Base-by-base conservation (phyloP, 2,888 invertebrate species). In the Trichacis sp. region DNA sequence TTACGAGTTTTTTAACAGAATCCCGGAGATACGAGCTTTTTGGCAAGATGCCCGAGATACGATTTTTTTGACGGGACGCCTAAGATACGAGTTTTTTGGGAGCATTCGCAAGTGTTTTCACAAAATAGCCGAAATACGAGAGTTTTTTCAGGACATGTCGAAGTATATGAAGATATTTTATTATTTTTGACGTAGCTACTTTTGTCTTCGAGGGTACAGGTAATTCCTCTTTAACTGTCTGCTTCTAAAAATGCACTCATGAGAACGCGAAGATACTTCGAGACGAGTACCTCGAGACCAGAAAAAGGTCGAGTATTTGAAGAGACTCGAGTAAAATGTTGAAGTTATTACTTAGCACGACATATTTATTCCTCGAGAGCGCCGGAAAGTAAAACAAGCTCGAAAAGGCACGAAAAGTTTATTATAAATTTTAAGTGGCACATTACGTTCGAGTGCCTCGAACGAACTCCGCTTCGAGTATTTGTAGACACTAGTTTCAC, bases 361-460 rank as follows among this genome's bases (percentile, higher is more conserved):
- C 33, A 47, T 53, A 54, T 63, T 59, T 60, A 67, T 63, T 67
- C 56, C 52, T 52, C 36, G 15, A 49, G 56, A 59, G 51, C 48
- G 56, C 45, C 53, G 42, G 38, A 48, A 42, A 47, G 56, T 60
- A 42, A 63, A 57, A 49, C 56, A 60, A 59, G 59, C 50, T 55
- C 40, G 63, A 63, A 43, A n/a, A 56, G 55, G 55, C 15, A 58
- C 62, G 57, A 66, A 67, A 63, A 54, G 63, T 60, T 63, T 63
- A 67, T 67, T 67, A 67, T 63, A 63, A 67, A 63, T 67, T 63
- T 67, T 56, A 63, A 63, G 63, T 57, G 57, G 59, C 8, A 60
- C 60, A 52, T 51, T 57, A 59, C 47, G 53, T 67, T 63, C 57
- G 50, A 50, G 54, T 59, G 59, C 62, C 58, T 62, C 51, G 52